These are phyloP conservation scores for Sandelia bainsii DNA, from an alignment of 2,797 vertebrate species.

Conservation along the genomic window DNA sequence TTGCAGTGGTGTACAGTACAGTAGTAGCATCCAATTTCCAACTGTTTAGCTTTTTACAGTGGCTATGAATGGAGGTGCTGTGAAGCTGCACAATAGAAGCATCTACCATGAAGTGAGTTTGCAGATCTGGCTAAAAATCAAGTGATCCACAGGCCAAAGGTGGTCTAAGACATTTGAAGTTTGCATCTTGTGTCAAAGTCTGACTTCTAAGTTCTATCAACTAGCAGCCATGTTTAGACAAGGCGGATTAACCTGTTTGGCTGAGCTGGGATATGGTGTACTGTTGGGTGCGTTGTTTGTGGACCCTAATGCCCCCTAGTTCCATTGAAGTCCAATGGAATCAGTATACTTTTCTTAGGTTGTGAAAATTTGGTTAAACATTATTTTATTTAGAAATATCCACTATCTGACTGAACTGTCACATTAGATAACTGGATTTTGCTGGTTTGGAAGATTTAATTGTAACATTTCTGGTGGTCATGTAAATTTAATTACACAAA, in stretches of 20 bases:
- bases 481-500: constrained; percentile 9
- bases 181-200: too few relatives aligned
- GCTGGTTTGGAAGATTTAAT: constrained; percentile 4
- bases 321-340: background rate
- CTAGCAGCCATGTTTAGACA: too few relatives aligned
- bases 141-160: too few relatives aligned
- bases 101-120: too few relatives aligned
- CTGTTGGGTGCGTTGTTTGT: too few relatives aligned
- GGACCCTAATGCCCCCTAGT: too few relatives aligned
- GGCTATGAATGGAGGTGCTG: background rate
- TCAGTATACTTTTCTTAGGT: background rate
- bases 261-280: too few relatives aligned
- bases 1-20: too few relatives aligned
- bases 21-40: background rate
- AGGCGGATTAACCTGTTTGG: too few relatives aligned
- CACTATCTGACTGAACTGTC: background rate
- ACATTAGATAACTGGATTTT: background rate
- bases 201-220: too few relatives aligned
- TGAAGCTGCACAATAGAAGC: background rate
- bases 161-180: too few relatives aligned
- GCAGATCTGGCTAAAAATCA: too few relatives aligned
- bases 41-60: background rate
- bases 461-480: background rate
- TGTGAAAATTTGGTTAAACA: background rate
- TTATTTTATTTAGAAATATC: background rate